These are phyloP conservation scores for Caenorhabditis wallacei DNA, from an alignment of 2,888 invertebrate genomes.

Conservation along the genomic window DNA sequence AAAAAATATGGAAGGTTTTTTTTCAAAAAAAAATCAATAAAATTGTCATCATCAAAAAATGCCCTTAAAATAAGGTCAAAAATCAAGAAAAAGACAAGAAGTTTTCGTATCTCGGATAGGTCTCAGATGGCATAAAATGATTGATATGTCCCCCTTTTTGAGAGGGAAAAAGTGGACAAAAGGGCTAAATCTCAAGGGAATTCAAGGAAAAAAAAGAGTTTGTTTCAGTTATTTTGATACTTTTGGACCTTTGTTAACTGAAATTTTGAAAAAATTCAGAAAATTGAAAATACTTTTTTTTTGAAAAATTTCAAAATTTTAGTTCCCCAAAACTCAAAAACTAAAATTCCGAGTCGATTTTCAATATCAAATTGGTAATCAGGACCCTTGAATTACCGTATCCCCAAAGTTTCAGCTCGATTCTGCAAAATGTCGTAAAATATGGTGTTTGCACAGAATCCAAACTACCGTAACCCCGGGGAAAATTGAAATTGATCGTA, in stretches of 20 bases:
- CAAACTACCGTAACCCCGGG: no score
- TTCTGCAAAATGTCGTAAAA: neutral
- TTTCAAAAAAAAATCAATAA: neutral
- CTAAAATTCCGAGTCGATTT: no score
- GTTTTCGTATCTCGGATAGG: neutral
- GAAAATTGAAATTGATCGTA: no score
- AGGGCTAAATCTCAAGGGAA: neutral
- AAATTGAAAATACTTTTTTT: neutral
- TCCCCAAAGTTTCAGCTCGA: no score
- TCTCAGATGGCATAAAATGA: conserved; percentile 3
- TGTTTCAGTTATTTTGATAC: neutral
- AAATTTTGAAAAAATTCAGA: neutral
- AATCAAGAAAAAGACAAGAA: neutral
- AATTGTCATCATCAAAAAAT: no score
- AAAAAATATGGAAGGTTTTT: no score
- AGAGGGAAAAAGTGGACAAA: neutral
- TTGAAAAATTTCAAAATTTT: neutral
- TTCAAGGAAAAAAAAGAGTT: neutral
- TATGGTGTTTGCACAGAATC: neutral
- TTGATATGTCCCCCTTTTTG: neutral
- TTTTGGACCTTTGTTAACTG: no score
- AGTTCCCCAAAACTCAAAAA: no score
- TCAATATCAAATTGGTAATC: neutral
- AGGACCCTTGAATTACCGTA: no score
- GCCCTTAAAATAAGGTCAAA: neutral